Evolutionary conservation across 1,140 invertebrate species (phyloP).

Genomic region (Drosophila truncata): DNA sequence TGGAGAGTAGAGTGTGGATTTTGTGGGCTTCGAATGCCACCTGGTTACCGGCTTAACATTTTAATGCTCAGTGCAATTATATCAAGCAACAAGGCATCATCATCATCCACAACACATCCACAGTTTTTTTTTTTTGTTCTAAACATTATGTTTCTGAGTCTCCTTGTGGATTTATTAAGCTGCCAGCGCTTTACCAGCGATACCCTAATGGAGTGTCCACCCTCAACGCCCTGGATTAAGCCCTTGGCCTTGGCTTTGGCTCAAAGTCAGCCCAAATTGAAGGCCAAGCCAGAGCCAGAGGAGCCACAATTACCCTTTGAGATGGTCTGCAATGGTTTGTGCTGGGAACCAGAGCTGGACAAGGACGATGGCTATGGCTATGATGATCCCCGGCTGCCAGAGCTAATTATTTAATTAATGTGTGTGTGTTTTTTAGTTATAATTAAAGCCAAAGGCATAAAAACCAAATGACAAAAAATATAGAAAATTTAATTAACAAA

Average conservation of each 20-base stretch:
- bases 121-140: too few relatives aligned
- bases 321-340: not conserved
- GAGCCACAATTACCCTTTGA: not conserved
- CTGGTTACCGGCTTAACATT: too few relatives aligned
- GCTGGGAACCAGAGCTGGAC: conserved; percentile 9
- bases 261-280: not conserved
- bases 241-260: not conserved
- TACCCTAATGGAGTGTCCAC: not conserved
- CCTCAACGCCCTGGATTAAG: not conserved
- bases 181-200: conserved; percentile 23
- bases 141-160: conserved; percentile 39
- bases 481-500: conserved; percentile 6
- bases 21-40: conserved; percentile 5
- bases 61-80: conserved; percentile 2
- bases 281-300: not conserved
- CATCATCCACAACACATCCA: too few relatives aligned
- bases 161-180: conserved; percentile 47
- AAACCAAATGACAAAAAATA: conserved; percentile 31
- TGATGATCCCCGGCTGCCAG: conserved; percentile 67
- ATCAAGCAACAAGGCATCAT: not conserved
- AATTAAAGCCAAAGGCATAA: too few relatives aligned
- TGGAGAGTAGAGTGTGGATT: not conserved
- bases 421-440: conserved; percentile 5
- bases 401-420: conserved; percentile 62
- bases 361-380: conserved; percentile 43